Evolutionary conservation across 64 coral and sea anemone genomes (phyloP).

Genomic region (Actinia equina): DNA sequence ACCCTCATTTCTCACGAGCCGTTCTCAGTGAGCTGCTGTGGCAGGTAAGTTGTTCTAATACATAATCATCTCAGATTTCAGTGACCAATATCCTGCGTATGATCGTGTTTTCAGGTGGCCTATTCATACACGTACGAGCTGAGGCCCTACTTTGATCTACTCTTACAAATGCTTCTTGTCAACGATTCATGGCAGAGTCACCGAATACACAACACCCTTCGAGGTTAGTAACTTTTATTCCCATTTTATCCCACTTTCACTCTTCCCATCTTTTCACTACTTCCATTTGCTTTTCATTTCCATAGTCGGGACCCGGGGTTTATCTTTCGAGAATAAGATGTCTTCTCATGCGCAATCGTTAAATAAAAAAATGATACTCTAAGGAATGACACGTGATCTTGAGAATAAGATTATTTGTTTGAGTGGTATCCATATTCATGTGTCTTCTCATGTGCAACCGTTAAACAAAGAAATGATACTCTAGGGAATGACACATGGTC

Average conservation of each 20-base stretch:
- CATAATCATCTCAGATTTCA: too few species aligned
- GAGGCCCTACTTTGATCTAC: slow-evolving; percentile 85
- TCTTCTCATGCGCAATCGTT: too few species aligned
- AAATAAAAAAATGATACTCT: too few species aligned
- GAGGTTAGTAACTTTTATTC: slow-evolving; percentile 50
- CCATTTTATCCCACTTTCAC: background rate
- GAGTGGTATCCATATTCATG: too few species aligned
- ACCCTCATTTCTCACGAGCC: slow-evolving; percentile 88
- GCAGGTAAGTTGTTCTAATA: slow-evolving; percentile 83
- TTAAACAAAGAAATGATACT: too few species aligned
- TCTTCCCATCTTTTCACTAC: background rate
- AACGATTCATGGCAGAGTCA: slow-evolving; percentile 98
- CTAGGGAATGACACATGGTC: too few species aligned
- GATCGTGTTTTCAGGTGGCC: slow-evolving; percentile 52
- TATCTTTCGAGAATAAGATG: too few species aligned
- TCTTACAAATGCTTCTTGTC: slow-evolving; percentile 87
- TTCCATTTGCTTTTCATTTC: background rate
- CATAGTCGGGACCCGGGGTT: too few species aligned
- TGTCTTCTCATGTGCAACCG: too few species aligned
- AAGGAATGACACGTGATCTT: too few species aligned
- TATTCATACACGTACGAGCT: slow-evolving; percentile 98
- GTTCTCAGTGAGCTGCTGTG: slow-evolving; percentile 89
- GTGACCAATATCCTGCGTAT: background rate
- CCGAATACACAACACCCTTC: slow-evolving; percentile 87
- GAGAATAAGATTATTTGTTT: too few species aligned